Evolutionary conservation across 2,888 invertebrate genomes (phyloP), one percentile per base, ranked within the genome.

Genomic region (Netelia virgata): DNA sequence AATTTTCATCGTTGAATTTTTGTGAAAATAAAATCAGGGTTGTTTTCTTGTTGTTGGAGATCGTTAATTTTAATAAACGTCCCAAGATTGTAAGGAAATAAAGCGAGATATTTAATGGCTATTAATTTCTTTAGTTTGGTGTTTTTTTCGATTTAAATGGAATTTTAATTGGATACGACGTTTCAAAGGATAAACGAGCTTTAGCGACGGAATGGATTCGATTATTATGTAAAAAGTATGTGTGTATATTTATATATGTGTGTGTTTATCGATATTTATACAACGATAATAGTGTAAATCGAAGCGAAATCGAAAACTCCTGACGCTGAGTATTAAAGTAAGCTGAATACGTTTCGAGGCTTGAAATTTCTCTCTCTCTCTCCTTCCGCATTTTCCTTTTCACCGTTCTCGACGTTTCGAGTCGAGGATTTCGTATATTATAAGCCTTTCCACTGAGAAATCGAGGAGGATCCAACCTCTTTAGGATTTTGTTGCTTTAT

Each of bases 261-360:
- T 2, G 28, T 28, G 28, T 28, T 28, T 61, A 64, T 72, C 36
- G 11, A 55, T 43, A 23, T 43, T 28, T 43, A 75, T n/a, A 11
- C 6, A 72, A 28, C n/a, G 59, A 50, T 23, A 47, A 61, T 55
- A 64, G 36, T n/a, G 70, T 53, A 55, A 73, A 68, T 36, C 59
- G 72, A 80, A 79, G 47, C 59, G 47, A 64, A 80, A 84, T 61
- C 28, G 16, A 80, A 76, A 76, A 72, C 47, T 68, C 66, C 50
- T 50, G 61, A 59, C 18, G 82, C 53, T 20, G 47, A 66, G 88
- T 75, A 89, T 89, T 87, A 86, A 87, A 89, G 88, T 89, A 89
- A 90, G 87, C 88, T 79, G 82, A 89, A 87, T 88, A 82, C 85
- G 86, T 87, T 89, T 88, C 86, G 74, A 83, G 83, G 84, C 53